phyloP scores from a whole-genome alignment of 2,888 invertebrate species.

The Rhamphomyia laevipes region DNA sequence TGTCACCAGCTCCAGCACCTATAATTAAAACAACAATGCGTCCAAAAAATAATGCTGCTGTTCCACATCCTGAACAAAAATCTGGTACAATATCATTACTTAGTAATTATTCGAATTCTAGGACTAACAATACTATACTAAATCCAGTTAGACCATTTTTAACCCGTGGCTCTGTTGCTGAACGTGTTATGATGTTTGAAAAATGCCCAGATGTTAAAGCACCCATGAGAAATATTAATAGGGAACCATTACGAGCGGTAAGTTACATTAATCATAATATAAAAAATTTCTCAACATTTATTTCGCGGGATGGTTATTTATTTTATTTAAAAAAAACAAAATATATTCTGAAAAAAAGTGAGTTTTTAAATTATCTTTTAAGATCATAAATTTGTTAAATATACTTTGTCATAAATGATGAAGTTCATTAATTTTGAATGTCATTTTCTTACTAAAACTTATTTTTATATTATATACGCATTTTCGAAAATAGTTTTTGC shows the following conservation, averaged over 20 bases:
- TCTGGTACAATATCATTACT: too few species aligned
- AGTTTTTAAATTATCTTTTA: too few species aligned
- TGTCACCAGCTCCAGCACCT: conserved; percentile 32
- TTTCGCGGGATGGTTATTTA: too few species aligned
- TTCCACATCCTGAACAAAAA: conserved; percentile 50
- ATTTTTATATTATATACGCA: too few species aligned
- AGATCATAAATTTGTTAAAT: too few species aligned
- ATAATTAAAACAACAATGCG: conserved; percentile 38
- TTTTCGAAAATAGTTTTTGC: too few species aligned
- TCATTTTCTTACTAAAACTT: too few species aligned
- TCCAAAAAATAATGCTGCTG: conserved; percentile 31
- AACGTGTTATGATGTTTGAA: conserved; percentile 81
- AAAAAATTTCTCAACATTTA: too few species aligned
- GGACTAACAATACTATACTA: conserved; percentile 20
- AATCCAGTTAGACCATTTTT: conserved; percentile 74
- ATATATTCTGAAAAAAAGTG: too few species aligned
- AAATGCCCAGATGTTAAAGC: conserved; percentile 67
- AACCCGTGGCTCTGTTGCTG: conserved; percentile 82
- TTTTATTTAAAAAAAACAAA: too few species aligned
- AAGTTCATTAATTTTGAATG: too few species aligned
- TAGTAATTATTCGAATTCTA: background rate
- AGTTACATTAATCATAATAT: conserved; percentile 17
- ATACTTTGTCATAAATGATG: too few species aligned
- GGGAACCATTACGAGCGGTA: conserved; percentile 38
- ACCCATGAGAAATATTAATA: conserved; percentile 15